phyloP scores from a whole-genome alignment of 2,113 vertebrate species.

The Oxyura jamaicensis region DNA sequence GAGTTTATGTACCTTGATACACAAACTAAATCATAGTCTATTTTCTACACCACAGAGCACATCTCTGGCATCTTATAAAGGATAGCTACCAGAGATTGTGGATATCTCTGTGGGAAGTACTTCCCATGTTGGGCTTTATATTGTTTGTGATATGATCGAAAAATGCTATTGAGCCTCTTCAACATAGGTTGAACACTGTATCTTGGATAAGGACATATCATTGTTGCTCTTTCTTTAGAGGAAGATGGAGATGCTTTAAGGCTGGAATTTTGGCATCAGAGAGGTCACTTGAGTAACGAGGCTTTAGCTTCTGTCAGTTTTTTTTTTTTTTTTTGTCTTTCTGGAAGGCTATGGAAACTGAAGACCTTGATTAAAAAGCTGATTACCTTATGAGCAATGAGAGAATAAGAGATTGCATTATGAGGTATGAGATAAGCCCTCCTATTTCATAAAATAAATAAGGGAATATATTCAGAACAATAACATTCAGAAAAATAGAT shows the following conservation, averaged over 20 bases:
- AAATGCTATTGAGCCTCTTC: not conserved
- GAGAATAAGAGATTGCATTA: too few species aligned
- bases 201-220: not conserved
- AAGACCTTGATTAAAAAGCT: not conserved
- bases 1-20: not conserved
- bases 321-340: not conserved
- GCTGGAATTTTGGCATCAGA: not conserved
- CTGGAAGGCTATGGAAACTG: not conserved
- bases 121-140: not conserved
- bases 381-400: too few species aligned
- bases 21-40: not conserved
- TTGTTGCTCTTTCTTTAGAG: not conserved
- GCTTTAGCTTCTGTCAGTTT: not conserved
- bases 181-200: not conserved
- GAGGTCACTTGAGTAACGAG: not conserved
- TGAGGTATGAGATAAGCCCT: not conserved
- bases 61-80: not conserved
- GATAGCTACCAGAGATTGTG: not conserved
- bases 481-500: not conserved
- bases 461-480: not conserved
- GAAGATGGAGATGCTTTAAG: not conserved
- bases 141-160: not conserved
- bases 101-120: not conserved
- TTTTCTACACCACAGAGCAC: not conserved
- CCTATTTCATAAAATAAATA: not conserved